Conservation (phyloP, 2,797 vertebrate genomes). For the Lithobates pipiens region DNA sequence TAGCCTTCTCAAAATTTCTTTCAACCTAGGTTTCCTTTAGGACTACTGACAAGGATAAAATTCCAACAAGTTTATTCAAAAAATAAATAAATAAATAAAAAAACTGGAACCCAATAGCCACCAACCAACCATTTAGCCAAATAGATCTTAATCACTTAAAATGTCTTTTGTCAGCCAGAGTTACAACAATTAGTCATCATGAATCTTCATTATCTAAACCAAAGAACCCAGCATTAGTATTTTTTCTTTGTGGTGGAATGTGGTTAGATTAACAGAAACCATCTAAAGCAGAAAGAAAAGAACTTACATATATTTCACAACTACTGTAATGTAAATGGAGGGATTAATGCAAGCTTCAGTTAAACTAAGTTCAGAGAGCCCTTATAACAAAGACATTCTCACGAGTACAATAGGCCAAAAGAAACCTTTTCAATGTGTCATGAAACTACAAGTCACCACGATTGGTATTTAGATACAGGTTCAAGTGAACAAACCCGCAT, state of each 20-base stretch:
- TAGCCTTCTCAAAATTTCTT: no score
- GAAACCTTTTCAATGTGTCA: conserved; percentile 33
- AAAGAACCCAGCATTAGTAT: background rate
- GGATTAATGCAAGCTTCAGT: conserved; percentile 47
- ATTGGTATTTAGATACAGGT: background rate
- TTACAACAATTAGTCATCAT: background rate
- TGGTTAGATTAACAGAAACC: conserved; percentile 19
- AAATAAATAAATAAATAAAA: no score
- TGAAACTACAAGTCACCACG: conserved; percentile 13
- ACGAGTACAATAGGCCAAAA: conserved; percentile 36
- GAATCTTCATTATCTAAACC: background rate
- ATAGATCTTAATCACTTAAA: no score
- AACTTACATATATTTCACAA: conserved; percentile 34
- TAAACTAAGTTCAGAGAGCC: conserved; percentile 21
- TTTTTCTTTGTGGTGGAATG: conserved; percentile 17
- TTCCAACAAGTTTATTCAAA: no score
- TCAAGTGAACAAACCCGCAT: background rate
- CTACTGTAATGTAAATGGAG: conserved; percentile 55
- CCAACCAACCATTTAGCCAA: no score
- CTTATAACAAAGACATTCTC: conserved; percentile 34
- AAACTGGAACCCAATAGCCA: no score
- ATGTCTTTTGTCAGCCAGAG: background rate
- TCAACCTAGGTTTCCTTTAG: no score
- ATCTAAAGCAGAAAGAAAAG: conserved; percentile 14
- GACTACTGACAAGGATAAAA: no score